phyloP scores from a whole-genome alignment of 2,797 vertebrate species.

The Galagoides demidoff region DNA sequence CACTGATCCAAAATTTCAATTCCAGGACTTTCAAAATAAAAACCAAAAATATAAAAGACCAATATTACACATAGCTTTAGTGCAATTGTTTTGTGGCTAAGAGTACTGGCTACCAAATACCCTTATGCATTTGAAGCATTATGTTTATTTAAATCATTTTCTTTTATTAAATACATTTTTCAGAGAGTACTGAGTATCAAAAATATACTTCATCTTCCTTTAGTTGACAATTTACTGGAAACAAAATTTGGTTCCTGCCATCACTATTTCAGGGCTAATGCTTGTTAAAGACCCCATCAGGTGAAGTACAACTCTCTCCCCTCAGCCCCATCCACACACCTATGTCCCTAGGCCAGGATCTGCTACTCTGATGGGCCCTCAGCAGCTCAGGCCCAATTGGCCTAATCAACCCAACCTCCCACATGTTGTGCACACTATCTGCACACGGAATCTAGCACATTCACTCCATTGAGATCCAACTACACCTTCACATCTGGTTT shows the following conservation, averaged over 20 bases:
- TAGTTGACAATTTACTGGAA: not conserved
- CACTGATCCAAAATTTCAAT: constrained; percentile 13
- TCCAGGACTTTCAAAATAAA: constrained; percentile 54
- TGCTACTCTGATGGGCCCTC: not conserved
- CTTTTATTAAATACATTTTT: constrained; percentile 36
- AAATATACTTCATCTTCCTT: not conserved
- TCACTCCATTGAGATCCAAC: not conserved
- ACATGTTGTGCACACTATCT: not conserved
- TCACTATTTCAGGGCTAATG: not conserved
- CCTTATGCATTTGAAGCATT: not conserved
- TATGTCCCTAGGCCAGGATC: not conserved
- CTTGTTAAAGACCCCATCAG: not conserved
- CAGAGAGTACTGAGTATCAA: not conserved
- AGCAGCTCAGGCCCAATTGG: not conserved
- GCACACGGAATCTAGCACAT: not conserved
- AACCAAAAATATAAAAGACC: constrained; percentile 47
- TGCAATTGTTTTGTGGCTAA: not conserved
- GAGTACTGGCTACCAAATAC: not conserved
- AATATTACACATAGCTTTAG: constrained; percentile 23
- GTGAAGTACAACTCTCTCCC: not conserved
- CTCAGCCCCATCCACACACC: not conserved
- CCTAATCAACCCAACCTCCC: not conserved
- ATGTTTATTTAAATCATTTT: not conserved
- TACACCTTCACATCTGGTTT: not conserved
- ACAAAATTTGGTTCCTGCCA: not conserved